Percentiles rank a stretch among this genome's conserved stretches.
Evolutionary conservation across 2,113 vertebrate genomes (phyloP).

Genomic region (Gulo gulo): DNA sequence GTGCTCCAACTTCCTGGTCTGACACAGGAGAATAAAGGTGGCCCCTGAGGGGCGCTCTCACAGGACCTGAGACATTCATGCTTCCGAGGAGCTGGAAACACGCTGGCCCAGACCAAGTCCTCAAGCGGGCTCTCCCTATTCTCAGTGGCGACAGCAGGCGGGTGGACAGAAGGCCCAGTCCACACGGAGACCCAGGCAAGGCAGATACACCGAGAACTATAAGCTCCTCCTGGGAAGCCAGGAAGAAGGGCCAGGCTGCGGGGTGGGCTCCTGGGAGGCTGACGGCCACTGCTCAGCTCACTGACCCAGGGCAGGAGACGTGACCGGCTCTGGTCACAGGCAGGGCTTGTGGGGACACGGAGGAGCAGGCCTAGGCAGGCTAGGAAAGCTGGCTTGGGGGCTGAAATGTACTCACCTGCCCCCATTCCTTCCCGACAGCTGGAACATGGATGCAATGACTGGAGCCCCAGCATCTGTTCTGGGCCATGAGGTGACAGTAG

Average conservation of each 20-base stretch:
- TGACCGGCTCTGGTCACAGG: not conserved
- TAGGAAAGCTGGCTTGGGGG: not conserved
- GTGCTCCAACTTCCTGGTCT: not conserved
- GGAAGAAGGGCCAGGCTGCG: too few species aligned
- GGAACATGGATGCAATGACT: not conserved
- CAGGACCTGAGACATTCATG: not conserved
- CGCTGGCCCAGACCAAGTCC: not conserved
- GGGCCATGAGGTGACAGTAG: not conserved
- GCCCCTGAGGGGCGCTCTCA: not conserved
- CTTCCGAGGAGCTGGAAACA: not conserved
- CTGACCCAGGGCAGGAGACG: not conserved
- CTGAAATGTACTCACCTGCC: not conserved
- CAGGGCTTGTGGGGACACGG: not conserved
- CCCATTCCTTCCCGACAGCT: not conserved
- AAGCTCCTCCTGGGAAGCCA: too few species aligned
- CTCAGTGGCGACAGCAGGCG: not conserved
- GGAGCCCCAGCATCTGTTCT: not conserved
- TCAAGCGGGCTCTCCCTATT: not conserved
- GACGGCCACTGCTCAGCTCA: too few species aligned
- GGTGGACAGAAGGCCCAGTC: not conserved
- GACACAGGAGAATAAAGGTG: not conserved
- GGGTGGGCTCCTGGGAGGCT: too few species aligned
- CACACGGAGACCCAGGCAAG: not conserved
- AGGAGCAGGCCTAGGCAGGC: not conserved
- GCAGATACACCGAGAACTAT: too few species aligned